Base-by-base conservation (phyloP, 2,797 vertebrate species). In the Enteromius viviparus region DNA sequence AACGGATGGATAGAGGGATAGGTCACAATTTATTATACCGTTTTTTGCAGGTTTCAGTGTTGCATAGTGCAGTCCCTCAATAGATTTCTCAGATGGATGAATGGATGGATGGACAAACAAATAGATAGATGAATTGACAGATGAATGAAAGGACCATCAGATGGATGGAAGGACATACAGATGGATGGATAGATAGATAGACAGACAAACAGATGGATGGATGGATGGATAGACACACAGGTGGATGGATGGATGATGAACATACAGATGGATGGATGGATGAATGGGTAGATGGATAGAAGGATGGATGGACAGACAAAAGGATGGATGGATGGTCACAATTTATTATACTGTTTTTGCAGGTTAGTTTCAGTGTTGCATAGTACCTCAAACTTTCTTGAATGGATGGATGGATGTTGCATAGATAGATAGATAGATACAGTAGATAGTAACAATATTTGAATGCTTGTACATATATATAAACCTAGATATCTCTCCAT, bases 401-500 rank as follows among this genome's bases (percentile, higher is more conserved):
- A 17, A 65, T n/a, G 14, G 12, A 60, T 23, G 29, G 62, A 65
- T 65, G 29, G 29, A 66, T 37, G 17, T 37, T 37, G 37, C 8
- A n/a, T n/a, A 17, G 26, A 34, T 19, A 9, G 15, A 34, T 19
- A 19, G 15, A 37, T 5, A 15, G 68, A 26, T 8, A 40, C 37
- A 40, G 37, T 2, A 17, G 68, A 70, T 23, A 68, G 40, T 55
- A 87, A 82, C 42, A 81, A 78, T 76, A 62, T 62, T 62, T 62
- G 23, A 14, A 62, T 84, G 90, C 66, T 84, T 86, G 82, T 87
- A 76, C 82, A 85, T 81, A 87, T 81, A 88, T 82, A 91, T 86
- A 87, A 88, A 89, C 87, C 69, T 77, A 64, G 29, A 72, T 66
- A 86, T 71, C 78, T 76, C 76, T 76, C 34, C 6, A 65, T 51